Base-by-base conservation (phyloP, 2,888 invertebrate genomes). In the Xiphydria camelus region DNA sequence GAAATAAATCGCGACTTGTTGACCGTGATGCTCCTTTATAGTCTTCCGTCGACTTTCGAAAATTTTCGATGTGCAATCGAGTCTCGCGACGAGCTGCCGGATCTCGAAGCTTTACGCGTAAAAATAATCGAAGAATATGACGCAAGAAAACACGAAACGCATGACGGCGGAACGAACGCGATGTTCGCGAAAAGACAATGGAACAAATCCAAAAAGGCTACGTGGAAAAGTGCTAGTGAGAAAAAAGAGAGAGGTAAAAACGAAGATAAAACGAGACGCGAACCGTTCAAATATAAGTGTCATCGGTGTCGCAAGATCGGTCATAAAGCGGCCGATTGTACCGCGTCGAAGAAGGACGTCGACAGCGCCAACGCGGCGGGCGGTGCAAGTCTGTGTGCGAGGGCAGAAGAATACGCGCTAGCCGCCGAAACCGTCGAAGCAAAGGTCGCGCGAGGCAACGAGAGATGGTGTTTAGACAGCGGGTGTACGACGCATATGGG, bases 401-500 rank as follows among this genome's bases (percentile, higher is more conserved):
- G 10, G 4, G 5, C 14, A 5, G 31, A 6, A 31, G 31, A 31
- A n/a, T 10, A 6, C 5, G 5, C 4, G 4, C 31, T 31, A 5
- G 4, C 4, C 10, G 47, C 7, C 43, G n/a, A 31, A 31, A n/a
- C 31, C 5, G 7, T 10, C 31, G 31, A 4, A 5, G 31, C 31
- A 12, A n/a, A n/a, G 7, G 31, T 6, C n/a, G 4, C 31, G 10
- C 6, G 10, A 31, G 4, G 31, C 12, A 15, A 23, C 2, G 26
- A 20, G 1, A 15, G 10, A n/a, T 41, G 40, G 44, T 48, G 44
- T 15, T 36, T 37, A 1, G 83, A 80, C 78, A 76, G 78, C 78
- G 79, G 79, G 76, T 78, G 79, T 40, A 49, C 42, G 49, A 34
- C 36, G 7, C 45, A 45, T 17, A 40, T 44, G 34, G 40, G n/a